Evolutionary conservation across 2,888 invertebrate species (phyloP), one percentile per base, ranked within the genome.

Genomic region (Fabriciana adippe): DNA sequence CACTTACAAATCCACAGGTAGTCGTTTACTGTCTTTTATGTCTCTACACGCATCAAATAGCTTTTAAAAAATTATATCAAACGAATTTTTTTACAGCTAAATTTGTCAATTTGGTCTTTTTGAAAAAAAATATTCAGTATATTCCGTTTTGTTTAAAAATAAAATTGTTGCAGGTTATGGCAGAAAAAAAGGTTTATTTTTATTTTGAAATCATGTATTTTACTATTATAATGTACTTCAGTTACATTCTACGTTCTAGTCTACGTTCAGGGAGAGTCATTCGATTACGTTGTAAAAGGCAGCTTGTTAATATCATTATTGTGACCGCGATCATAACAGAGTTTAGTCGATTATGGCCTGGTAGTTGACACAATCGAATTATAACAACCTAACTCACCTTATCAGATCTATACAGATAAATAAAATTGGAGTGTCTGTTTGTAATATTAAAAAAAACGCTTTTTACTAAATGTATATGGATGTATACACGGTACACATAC

Each of bases 331-430:
- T 26, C 21, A 4, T 57, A 57, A 57, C 57, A 47, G 1, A 3
- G 4, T 57, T 56, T 21, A 21, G 47, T 57, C 15, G 45, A 18
- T 26, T 45, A 57, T 45, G 45, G 55, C 1, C 18, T 18, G 45
- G 13, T 26, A 47, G 11, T 8, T 11, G 35, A 11, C 11, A 41
- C 35, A 57, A 57, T 47, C 21, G 11, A 26, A 47, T 57, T 47
- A 57, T n/a, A 57, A 57, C 15, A 57, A 15, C 15, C 4, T 57
- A 57, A 57, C 57, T 57, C 15, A 55, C 54, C 15, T n/a, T 31
- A 55, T 35, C n/a, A n/a, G n/a, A n/a, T n/a, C n/a, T n/a, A n/a
- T n/a, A n/a, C n/a, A n/a, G n/a, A n/a, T n/a, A n/a, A n/a, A n/a
- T n/a, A n/a, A n/a, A n/a, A n/a, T n/a, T n/a, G n/a, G n/a, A n/a